These are phyloP conservation scores for Hypsopygia costalis DNA, from an alignment of 2,888 invertebrate genomes.

Conservation along the genomic window DNA sequence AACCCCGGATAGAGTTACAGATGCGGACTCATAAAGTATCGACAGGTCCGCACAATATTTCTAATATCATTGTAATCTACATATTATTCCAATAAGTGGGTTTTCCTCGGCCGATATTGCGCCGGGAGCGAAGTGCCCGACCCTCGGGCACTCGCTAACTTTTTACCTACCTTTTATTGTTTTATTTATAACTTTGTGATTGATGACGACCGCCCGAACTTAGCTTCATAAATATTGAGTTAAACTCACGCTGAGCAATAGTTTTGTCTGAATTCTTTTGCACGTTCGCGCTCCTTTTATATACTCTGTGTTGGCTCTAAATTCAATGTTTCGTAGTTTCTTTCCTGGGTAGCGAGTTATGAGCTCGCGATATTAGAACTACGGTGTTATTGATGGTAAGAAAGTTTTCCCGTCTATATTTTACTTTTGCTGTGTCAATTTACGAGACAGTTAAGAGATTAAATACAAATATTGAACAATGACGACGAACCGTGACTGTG, in stretches of 20 bases:
- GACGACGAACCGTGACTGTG: too few relatives aligned
- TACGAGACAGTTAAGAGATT: too few relatives aligned
- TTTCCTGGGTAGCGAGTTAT: conserved; percentile 9
- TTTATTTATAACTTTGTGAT: conserved; percentile 81
- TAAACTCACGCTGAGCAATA: conserved; percentile 60
- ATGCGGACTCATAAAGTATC: conserved; percentile 53
- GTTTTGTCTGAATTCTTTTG: conserved; percentile 38
- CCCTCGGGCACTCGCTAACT: conserved; percentile 58
- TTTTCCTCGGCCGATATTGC: conserved; percentile 68
- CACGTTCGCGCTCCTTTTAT: conserved; percentile 9
- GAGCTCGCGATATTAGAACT: not conserved
- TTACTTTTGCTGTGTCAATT: too few relatives aligned
- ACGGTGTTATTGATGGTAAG: too few relatives aligned
- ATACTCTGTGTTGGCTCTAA: not conserved
- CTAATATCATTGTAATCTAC: conserved; percentile 75
- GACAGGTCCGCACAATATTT: conserved; percentile 56
- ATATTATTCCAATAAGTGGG: conserved; percentile 80
- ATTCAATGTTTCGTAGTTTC: conserved; percentile 9
- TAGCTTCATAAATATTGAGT: conserved; percentile 77
- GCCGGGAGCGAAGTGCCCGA: conserved; percentile 55
- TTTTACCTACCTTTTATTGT: conserved; percentile 80
- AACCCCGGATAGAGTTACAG: conserved; percentile 44
- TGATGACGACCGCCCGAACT: conserved; percentile 71
- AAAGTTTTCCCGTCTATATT: too few relatives aligned
- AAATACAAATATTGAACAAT: too few relatives aligned